Percentiles rank a stretch among this genome's conserved stretches.
These are phyloP conservation scores for Heliconius congener DNA, from an alignment of 1,140 invertebrate genomes.

Conservation along the genomic window DNA sequence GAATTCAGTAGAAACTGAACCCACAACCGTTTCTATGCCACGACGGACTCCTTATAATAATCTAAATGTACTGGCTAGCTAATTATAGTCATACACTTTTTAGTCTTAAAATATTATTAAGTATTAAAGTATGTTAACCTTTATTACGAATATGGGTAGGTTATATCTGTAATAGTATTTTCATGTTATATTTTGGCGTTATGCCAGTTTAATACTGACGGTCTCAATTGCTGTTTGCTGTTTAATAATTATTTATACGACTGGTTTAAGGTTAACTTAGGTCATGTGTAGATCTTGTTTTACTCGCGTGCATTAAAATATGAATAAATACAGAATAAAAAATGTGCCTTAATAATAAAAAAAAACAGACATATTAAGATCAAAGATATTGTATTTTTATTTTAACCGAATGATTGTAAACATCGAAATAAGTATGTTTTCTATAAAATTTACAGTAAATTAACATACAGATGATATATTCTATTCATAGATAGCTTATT, in stretches of 20 bases:
- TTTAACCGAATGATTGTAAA: not conserved
- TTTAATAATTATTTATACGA: constrained; percentile 7
- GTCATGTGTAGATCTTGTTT: constrained; percentile 1
- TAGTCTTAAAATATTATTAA: too few species aligned
- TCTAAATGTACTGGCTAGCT: too few species aligned
- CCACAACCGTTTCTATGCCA: too few species aligned
- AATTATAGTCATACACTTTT: too few species aligned
- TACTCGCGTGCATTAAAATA: not conserved
- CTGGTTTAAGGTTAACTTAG: constrained; percentile 11
- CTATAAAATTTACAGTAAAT: not conserved
- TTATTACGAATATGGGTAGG: not conserved
- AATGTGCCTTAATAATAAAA: too few species aligned
- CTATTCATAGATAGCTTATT: not conserved
- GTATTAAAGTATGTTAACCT: too few species aligned
- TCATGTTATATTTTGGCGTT: not conserved
- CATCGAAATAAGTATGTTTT: not conserved
- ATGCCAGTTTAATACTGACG: not conserved
- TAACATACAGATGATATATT: constrained; percentile 8
- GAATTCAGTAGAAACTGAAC: too few species aligned
- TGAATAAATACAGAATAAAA: too few species aligned
- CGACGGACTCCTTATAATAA: too few species aligned
- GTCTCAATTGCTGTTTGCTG: not conserved
- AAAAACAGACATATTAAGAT: too few species aligned
- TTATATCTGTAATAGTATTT: not conserved
- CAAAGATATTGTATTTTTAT: not conserved